Base-by-base conservation (phyloP, 1,140 invertebrate genomes). In the Magallana angulata region DNA sequence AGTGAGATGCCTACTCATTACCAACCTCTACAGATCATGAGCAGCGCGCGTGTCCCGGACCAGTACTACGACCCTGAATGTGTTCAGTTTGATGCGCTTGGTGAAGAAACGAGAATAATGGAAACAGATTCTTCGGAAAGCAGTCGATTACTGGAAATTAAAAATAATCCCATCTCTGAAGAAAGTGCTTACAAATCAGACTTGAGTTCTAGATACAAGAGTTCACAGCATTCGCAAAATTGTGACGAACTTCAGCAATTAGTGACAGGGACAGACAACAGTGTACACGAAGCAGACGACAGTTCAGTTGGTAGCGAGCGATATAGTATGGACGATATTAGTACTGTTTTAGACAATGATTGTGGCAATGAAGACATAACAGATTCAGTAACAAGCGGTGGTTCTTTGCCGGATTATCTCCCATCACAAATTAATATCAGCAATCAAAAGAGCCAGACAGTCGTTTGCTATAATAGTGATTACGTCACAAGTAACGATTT, bases 161-260 rank as follows among this genome's bases (percentile, higher is more conserved):
- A 36, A 5, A 30, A 76, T 30, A 30, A 36, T 76, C 68, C 68
- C 24, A 76, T 76, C 36, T 76, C 68, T 1, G 68, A 76, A 12
- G 68, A 76, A 76, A 36, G 68, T 76, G 24, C 68, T 76, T 76
- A 76, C 24, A 12, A 30, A 30, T 76, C 68, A 76, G 68, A 76
- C 24, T 12, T 30, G 24, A 12, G 24, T 30, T 76, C 68, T 36
- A 36, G 36, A 76, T 1, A 76, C 24, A 76, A 30, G 24, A 76
- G 24, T 76, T 30, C 18, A 36, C 68, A 30, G 4, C 24, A 18
- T 76, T 76, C 24, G 4, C 11, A 12, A 24, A 30, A 7, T 76
- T 76, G 7, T 36, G 24, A 76, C 24, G 24, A 76, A 76, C 68
- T 30, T 76, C 30, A 36, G 68, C 68, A 8, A 11, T 76, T 76